Evolutionary conservation across 2,888 invertebrate species (phyloP), one percentile per base, ranked within the genome.

Genomic region (Erynnis tages): DNA sequence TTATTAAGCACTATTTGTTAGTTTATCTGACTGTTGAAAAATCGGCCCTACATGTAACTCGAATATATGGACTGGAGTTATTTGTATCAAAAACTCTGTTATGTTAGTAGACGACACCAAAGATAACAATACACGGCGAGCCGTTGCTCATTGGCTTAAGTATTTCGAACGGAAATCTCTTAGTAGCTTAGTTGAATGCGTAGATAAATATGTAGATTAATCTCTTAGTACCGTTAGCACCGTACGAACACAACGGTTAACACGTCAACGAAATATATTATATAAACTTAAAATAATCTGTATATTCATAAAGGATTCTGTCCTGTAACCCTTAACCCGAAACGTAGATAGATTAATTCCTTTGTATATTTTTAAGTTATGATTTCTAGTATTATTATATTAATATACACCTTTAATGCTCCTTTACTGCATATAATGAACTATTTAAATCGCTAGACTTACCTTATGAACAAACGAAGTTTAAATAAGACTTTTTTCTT

Each of bases 261-360:
- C n/a, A 29, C 13, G 23, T 34, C 23, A 23, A 45, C 14, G 45
- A 34, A 34, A 8, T 30, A 19, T 11, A 8, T 29, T 30, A 4
- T 43, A n/a, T 43, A 17, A 13, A 11, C 30, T 43, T 13, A 30
- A n/a, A 41, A 27, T 16, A 27, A 29, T 27, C 2, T 41, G 41
- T 29, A 44, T 16, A 46, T 35, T 35, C 25, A 23, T 35, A 44
- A 47, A 37, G n/a, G 16, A 29, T 41, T 25, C 8, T 38, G 5
- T 16, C 35, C 25, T 27, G 25, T 37, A 16, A 25, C 25, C 37
- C 16, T 19, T 46, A 27, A 35, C 16, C 25, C n/a, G n/a, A 3
- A 27, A 47, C 13, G 4, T 44, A 32, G 44, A 37, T 47, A 37
- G 46, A 10, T 37, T 29, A 37, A 47, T 47, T n/a, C n/a, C 19